A percentile compares a stretch with the other conserved stretches of the same genome.
These are phyloP conservation scores for Chrysopilus asiliformis DNA, from an alignment of 2,888 invertebrate genomes.

Conservation along the genomic window DNA sequence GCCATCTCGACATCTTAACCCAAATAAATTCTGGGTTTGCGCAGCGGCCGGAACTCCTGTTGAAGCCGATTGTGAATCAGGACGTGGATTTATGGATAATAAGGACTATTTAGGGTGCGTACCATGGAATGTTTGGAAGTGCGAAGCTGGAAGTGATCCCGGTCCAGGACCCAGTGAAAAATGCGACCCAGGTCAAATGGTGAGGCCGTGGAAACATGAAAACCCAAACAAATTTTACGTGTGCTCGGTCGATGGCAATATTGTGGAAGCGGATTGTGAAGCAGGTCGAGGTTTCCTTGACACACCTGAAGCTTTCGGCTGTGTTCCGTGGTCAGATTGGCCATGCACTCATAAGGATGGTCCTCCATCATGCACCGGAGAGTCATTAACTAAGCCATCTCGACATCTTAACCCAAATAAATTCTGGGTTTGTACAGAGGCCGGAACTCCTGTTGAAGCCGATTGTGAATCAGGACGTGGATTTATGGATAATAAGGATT, in stretches of 20 bases:
- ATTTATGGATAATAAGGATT: neutral
- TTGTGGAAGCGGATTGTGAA: neutral
- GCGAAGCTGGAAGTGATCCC: too few relatives aligned
- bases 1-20: neutral
- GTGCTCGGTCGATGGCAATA: neutral
- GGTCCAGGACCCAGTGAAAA: too few relatives aligned
- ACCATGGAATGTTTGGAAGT: neutral
- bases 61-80: neutral
- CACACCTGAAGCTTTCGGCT: too few relatives aligned
- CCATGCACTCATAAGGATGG: neutral
- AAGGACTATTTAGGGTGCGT: neutral
- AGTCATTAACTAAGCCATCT: neutral
- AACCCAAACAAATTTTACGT: neutral
- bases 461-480: neutral
- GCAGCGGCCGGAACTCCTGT: neutral
- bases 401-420: neutral
- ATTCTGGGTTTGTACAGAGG: neutral
- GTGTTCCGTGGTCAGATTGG: neutral
- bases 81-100: neutral
- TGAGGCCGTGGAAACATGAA: conserved; percentile 1
- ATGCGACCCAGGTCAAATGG: too few relatives aligned
- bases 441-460: neutral
- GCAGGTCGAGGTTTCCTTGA: too few relatives aligned
- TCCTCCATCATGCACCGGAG: neutral
- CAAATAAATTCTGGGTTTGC: neutral